These are phyloP conservation scores for Karalla daura DNA, from an alignment of 2,797 vertebrate species.

Conservation along the genomic window DNA sequence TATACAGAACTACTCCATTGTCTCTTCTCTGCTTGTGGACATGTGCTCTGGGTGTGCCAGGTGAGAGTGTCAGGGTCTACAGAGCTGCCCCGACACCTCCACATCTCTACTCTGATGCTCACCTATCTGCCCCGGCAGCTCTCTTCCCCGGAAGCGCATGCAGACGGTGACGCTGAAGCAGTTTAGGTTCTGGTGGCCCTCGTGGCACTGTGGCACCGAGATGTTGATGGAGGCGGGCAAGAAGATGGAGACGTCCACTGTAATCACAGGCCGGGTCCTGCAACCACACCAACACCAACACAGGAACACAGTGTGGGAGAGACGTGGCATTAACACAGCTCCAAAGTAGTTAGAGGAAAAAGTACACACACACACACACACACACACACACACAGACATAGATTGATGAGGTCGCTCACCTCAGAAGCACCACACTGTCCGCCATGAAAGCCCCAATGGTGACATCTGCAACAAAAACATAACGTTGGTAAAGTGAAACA, in stretches of 20 bases:
- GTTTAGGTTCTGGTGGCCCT: constrained; percentile 89
- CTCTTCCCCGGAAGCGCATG: constrained; percentile 90
- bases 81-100: too few relatives aligned
- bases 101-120: too few relatives aligned
- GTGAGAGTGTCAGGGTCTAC: neutral
- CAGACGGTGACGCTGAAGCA: constrained; percentile 92
- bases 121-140: constrained; percentile 94
- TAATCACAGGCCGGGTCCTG: constrained; percentile 94
- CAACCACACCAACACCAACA: constrained; percentile 47
- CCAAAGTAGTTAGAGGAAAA: too few relatives aligned
- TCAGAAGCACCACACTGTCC: constrained; percentile 92
- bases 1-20: too few relatives aligned
- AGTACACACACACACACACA: too few relatives aligned
- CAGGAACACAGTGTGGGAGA: constrained; percentile 30
- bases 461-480: constrained; percentile 88
- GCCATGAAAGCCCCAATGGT: constrained; percentile 97
- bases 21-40: too few relatives aligned
- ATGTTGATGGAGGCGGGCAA: constrained; percentile 95
- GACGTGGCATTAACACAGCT: constrained; percentile 14
- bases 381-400: neutral
- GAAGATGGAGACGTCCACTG: constrained; percentile 90
- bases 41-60: neutral
- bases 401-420: constrained; percentile 82
- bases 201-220: constrained; percentile 94
- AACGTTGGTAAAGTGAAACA: constrained; percentile 13